Evolutionary conservation across 2,888 invertebrate genomes (phyloP), one percentile per base, ranked within the genome.

Genomic region (Acronicta aceris): DNA sequence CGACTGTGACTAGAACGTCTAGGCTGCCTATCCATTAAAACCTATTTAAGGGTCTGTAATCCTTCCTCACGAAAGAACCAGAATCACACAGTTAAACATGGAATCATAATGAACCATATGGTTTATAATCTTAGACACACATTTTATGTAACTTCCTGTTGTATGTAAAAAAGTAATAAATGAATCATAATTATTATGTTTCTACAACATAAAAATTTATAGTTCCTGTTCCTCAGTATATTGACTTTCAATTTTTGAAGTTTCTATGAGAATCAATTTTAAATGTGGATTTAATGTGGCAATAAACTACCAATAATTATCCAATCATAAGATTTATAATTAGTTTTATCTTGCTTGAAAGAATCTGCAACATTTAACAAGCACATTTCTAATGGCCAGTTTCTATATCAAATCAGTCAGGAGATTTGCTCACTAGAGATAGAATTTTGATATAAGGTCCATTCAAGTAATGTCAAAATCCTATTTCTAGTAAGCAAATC

Each of bases 201-300:
- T 46, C 33, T 40, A 21, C 17, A 41, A 33, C 52, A 57, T 67
- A 53, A 64, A 53, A 21, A 13, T 58, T 67, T 58, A 67, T 64
- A 16, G 58, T 10, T 45, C 53, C 15, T n/a, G 21, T 67, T 67
- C 52, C 63, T 50, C 25, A 38, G 17, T 42, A 38, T 13, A 58
- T 64, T 50, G 50, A 27, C 8, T 12, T 46, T 25, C 46, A 17
- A 36, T 13, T 16, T 48, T 25, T 16, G 21, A 42, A 45, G n/a
- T 12, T 25, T 21, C 2, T 13, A 8, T 13, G 25, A 33, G 25
- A 25, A 25, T n/a, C 5, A 8, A n/a, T 6, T 21, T 43, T 3
- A 42, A 59, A 33, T 10, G 0, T 17, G 9, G 0, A n/a, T 62
- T 61, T 62, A n/a, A 40, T 67, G 63, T 56, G 56, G 42, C 41